Base-by-base conservation (phyloP, 2,888 invertebrate genomes). In the Dolichomitus sp. region DNA sequence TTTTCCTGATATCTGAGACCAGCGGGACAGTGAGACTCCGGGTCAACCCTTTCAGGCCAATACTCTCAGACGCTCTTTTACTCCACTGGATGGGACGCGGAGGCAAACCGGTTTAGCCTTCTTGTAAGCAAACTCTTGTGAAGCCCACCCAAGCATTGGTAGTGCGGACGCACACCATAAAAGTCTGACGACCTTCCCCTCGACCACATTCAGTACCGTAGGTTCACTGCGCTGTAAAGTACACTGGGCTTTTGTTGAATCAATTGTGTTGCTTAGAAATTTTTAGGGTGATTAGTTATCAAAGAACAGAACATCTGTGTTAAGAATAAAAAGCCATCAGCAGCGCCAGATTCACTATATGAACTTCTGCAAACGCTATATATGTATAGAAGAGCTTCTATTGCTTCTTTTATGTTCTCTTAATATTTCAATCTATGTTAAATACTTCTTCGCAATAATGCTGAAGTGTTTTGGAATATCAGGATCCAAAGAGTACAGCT, bases 21-120 rank as follows among this genome's bases (percentile, higher is more conserved):
- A 85, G 63, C 84, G 80, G 83, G 87, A 85, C 87, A 88, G 88
- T 84, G 88, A 89, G 86, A 85, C 84, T 84, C 72, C 83, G 78
- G 79, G 83, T 87, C 84, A 85, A 88, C 81, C 88, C 88, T 82
- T 87, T 88, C 85, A 63, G 81, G 79, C 77, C 81, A 80, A 74
- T 69, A 61, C 70, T 73, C 74, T 80, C 80, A 40, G 74, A 80
- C 80, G 50, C n/a, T 54, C n/a, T 27, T 33, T 73, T 59, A 23
- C 70, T 70, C 52, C 57, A 76, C 76, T 69, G 48, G 63, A 23
- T 27, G 14, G 0, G 37, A 57, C 40, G 23, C 52, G 33, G 65
- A 19, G 40, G 63, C 66, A 33, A 82, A 81, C 63, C 80, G 66
- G 77, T 72, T 72, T 50, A 30, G 23, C 23, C 14, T 73, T 72